Evolutionary conservation across 1,140 invertebrate genomes (phyloP).

Genomic region (Drosophila pseudoobscura): DNA sequence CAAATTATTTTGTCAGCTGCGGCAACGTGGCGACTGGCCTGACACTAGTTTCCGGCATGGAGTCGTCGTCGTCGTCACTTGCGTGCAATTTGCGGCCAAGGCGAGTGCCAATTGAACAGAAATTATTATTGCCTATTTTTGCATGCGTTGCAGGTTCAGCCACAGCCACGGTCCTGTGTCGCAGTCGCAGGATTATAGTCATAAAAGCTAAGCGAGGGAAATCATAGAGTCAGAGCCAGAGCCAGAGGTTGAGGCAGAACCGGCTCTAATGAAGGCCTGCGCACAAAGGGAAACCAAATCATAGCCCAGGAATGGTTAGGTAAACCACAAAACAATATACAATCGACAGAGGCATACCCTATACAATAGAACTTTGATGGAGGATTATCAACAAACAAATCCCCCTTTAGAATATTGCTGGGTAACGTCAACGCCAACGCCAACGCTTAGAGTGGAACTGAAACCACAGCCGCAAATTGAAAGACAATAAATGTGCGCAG

Average conservation of each 20-base stretch:
- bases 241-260: neutral
- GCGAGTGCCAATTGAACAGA: constrained; percentile 68
- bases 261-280: constrained; percentile 51
- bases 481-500: constrained; percentile 82
- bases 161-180: constrained; percentile 12
- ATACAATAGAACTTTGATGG: neutral
- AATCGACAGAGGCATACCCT: constrained; percentile 10
- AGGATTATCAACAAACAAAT: neutral
- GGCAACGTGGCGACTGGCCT: constrained; percentile 46
- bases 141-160: constrained; percentile 64
- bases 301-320: constrained; percentile 31
- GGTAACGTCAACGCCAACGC: constrained; percentile 31
- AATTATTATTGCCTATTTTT: constrained; percentile 78
- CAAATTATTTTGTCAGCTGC: constrained; percentile 79
- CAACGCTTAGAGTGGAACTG: constrained; percentile 9
- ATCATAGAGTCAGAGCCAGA: constrained; percentile 30
- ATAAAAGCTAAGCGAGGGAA: constrained; percentile 54
- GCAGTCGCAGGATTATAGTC: constrained; percentile 55
- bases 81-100: constrained; percentile 72
- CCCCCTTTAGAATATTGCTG: neutral
- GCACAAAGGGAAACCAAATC: constrained; percentile 26
- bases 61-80: constrained; percentile 28
- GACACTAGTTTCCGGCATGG: constrained; percentile 46
- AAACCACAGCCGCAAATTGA: constrained; percentile 78
- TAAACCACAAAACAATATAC: constrained; percentile 2